phyloP scores from a whole-genome alignment of 2,113 vertebrate genomes.

The Desmodus rotundus region DNA sequence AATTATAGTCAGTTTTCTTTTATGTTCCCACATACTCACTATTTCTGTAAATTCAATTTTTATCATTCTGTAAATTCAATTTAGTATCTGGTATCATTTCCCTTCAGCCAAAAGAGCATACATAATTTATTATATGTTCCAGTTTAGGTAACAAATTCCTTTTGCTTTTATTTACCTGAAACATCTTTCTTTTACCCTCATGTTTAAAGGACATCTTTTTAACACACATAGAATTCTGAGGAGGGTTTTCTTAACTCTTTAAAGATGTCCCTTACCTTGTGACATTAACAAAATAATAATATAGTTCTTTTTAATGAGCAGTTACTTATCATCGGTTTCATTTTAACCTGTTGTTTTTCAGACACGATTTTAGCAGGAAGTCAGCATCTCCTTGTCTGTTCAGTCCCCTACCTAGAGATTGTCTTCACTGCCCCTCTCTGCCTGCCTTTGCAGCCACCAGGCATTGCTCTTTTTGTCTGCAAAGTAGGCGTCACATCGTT shows the following conservation, averaged over 20 bases:
- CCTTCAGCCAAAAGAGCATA: background rate
- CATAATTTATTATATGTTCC: background rate
- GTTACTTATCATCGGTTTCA: background rate
- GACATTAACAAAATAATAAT: background rate
- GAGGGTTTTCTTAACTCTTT: background rate
- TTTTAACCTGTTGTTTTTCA: background rate
- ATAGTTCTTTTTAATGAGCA: background rate
- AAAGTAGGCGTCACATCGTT: background rate
- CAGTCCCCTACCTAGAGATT: background rate
- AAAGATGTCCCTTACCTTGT: background rate
- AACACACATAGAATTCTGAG: background rate
- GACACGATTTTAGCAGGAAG: background rate
- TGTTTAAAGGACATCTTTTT: background rate
- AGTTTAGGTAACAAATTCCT: background rate
- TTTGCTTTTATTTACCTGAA: background rate
- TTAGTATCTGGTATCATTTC: conserved; percentile 3
- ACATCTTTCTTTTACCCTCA: background rate
- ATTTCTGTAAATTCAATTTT: background rate
- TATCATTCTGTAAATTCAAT: background rate
- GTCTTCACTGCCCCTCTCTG: fast-evolving
- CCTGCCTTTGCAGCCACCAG: background rate
- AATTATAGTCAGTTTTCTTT: background rate
- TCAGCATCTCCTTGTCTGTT: too few relatives aligned
- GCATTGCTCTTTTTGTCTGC: too few relatives aligned
- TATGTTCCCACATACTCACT: background rate